Conservation (phyloP, 2,113 vertebrate species). For the Callospermophilus lateralis region DNA sequence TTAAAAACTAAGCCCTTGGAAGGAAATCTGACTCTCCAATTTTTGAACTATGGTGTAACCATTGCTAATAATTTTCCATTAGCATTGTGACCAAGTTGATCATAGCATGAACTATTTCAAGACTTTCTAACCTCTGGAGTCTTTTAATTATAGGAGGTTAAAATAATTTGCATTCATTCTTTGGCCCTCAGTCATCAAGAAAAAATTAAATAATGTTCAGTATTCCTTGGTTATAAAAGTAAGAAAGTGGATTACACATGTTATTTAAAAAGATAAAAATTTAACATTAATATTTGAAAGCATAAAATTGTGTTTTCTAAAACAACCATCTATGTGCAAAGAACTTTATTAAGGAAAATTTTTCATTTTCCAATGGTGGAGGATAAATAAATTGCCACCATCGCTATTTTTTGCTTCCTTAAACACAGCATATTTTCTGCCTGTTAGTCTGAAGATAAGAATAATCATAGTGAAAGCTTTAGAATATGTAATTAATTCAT, state of each 20-base stretch:
- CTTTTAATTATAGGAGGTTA: constrained; percentile 43
- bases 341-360: constrained; percentile 50
- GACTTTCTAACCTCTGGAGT: not conserved
- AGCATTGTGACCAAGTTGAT: not conserved
- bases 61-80: not conserved
- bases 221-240: not conserved
- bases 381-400: constrained; percentile 74
- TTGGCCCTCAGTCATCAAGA: constrained; percentile 50
- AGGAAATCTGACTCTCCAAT: not conserved
- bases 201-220: constrained; percentile 55
- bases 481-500: constrained; percentile 66
- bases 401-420: constrained; percentile 67
- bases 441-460: constrained; percentile 83
- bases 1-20: not conserved
- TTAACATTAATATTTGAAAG: constrained; percentile 49
- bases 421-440: constrained; percentile 70
- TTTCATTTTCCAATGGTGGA: constrained; percentile 49
- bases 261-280: constrained; percentile 61
- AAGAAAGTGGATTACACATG: not conserved
- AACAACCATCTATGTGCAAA: constrained; percentile 56
- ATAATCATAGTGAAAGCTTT: constrained; percentile 55
- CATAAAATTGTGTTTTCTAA: constrained; percentile 58
- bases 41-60: not conserved
- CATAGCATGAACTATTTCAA: not conserved
- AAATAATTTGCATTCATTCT: constrained; percentile 61